Percentiles rank a stretch among this genome's conserved stretches.
Conservation (phyloP, 2,797 vertebrate species). For the Fratercula arctica region DNA sequence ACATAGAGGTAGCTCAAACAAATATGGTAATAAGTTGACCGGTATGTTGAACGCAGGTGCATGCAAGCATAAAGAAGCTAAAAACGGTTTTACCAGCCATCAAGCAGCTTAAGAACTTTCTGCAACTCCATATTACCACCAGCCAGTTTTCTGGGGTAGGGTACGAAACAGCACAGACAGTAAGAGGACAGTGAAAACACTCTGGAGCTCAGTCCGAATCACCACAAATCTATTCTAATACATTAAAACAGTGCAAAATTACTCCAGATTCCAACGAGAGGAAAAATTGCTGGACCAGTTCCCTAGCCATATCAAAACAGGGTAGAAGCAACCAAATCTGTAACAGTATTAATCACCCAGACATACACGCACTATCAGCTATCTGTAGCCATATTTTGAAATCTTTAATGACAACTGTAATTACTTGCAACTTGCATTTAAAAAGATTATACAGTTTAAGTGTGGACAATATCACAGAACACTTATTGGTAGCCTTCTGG, state of each 20-base stretch:
- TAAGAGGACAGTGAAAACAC: not conserved
- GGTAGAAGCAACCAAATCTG: not conserved
- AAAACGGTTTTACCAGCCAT: not conserved
- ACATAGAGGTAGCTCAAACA: not conserved
- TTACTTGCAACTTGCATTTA: not conserved
- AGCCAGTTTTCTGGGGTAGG: not conserved
- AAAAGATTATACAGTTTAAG: not conserved
- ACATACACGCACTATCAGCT: not conserved
- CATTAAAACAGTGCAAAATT: not conserved
- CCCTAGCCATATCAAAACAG: not conserved
- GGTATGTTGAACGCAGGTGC: not conserved
- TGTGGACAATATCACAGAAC: accelerated
- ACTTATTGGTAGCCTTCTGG: accelerated
- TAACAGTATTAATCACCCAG: not conserved
- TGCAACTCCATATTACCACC: not conserved
- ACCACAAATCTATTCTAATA: not conserved
- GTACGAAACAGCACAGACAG: not conserved
- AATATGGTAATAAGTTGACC: not conserved
- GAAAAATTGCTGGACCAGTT: not conserved
- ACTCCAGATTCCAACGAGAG: not conserved
- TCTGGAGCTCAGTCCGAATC: not conserved
- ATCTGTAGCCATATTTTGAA: not conserved
- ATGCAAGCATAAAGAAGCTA: not conserved
- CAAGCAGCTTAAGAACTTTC: not conserved
- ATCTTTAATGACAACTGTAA: not conserved